phyloP scores from a whole-genome alignment of 2,113 vertebrate genomes.

The Ursus arctos region DNA sequence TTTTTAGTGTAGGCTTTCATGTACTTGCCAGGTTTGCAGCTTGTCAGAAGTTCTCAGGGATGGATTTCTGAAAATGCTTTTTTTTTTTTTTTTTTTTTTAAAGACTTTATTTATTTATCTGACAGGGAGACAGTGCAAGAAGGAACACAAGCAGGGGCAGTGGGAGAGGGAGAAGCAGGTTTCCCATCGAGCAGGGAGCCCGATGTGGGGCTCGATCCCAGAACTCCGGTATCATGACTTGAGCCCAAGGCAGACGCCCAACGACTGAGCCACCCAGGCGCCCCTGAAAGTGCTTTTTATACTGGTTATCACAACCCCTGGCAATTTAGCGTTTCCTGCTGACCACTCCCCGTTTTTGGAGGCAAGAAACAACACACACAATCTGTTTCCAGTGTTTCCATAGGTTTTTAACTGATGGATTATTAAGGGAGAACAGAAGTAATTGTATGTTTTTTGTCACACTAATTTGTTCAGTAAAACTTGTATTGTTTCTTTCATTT shows the following conservation, averaged over 20 bases:
- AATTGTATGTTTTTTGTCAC: constrained; percentile 9
- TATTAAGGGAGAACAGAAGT: neutral
- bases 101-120: too few relatives aligned
- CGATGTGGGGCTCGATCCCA: too few relatives aligned
- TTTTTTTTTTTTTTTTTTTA: constrained; percentile 1
- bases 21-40: neutral
- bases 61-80: constrained; percentile 50
- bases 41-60: neutral
- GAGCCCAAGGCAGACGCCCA: too few relatives aligned
- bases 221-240: too few relatives aligned
- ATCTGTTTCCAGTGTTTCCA: neutral
- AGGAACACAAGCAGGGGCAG: too few relatives aligned
- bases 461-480: neutral
- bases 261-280: too few relatives aligned
- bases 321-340: constrained; percentile 1
- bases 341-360: neutral
- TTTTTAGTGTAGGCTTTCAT: neutral
- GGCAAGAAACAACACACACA: neutral
- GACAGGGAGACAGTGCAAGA: too few relatives aligned
- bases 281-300: constrained; percentile 26
- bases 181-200: too few relatives aligned
- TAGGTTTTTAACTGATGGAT: neutral
- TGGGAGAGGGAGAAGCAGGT: too few relatives aligned
- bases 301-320: neutral
- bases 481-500: neutral